These are phyloP conservation scores for Notodonta ziczac DNA, from an alignment of 2,888 invertebrate genomes.

Conservation along the genomic window DNA sequence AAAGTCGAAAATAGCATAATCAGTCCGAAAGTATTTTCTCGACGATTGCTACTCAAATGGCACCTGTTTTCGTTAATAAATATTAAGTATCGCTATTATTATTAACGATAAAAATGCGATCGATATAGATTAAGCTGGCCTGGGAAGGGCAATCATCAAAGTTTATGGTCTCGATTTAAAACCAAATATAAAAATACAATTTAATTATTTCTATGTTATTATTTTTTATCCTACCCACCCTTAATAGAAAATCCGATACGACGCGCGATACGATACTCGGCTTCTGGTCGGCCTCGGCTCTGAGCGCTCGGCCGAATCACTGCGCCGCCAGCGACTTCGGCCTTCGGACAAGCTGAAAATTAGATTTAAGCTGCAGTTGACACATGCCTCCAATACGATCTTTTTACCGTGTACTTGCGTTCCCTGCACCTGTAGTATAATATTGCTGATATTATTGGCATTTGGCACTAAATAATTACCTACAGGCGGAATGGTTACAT, in stretches of 20 bases:
- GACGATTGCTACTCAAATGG: too few relatives aligned
- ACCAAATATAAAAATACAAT: too few relatives aligned
- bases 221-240: neutral
- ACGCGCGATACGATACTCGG: constrained; percentile 17
- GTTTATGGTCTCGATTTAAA: too few relatives aligned
- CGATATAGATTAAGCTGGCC: too few relatives aligned
- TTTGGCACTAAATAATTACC: too few relatives aligned
- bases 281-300: constrained; percentile 12
- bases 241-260: constrained; percentile 60
- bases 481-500: too few relatives aligned
- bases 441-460: too few relatives aligned
- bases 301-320: constrained; percentile 36
- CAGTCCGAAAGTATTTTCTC: too few relatives aligned
- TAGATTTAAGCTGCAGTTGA: constrained; percentile 67
- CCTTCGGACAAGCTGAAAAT: constrained; percentile 73
- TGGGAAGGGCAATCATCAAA: too few relatives aligned
- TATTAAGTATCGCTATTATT: too few relatives aligned
- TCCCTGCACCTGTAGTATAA: constrained; percentile 9
- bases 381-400: constrained; percentile 50
- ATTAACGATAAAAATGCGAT: too few relatives aligned
- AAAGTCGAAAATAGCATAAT: neutral
- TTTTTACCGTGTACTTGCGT: constrained; percentile 38
- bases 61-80: too few relatives aligned
- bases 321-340: constrained; percentile 51
- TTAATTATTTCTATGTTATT: neutral